Conservation (phyloP, 2,888 invertebrate genomes). For the Aleiodes testaceus region DNA sequence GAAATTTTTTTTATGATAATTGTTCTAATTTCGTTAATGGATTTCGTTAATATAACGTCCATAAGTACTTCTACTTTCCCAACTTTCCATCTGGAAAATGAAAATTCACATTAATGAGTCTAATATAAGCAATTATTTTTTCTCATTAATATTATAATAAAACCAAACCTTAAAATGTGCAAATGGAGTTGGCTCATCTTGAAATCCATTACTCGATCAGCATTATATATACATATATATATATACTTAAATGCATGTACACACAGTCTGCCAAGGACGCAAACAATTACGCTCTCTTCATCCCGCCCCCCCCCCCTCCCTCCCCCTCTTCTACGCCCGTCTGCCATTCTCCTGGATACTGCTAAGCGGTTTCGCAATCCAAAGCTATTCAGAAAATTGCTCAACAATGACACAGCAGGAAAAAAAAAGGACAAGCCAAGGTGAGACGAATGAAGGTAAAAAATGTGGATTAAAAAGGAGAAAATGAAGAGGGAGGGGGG, state of each 20-base stretch:
- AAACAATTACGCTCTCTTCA: conserved; percentile 31
- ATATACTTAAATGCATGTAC: not conserved
- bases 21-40: conserved; percentile 34
- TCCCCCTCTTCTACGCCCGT: not conserved
- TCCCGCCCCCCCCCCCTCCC: not conserved
- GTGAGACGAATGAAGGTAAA: conserved; percentile 4
- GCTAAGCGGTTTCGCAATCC: conserved; percentile 53
- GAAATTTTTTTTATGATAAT: conserved; percentile 29
- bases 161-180: conserved; percentile 10
- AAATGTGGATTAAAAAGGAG: conserved; percentile 14
- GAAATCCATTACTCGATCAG: conserved; percentile 45
- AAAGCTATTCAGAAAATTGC: conserved; percentile 51
- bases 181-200: conserved; percentile 27
- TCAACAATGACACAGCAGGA: conserved; percentile 55
- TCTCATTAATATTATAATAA: conserved; percentile 24
- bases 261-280: conserved; percentile 3
- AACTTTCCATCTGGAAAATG: not conserved
- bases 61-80: too few relatives aligned
- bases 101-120: conserved; percentile 13
- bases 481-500: conserved; percentile 5
- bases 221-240: not conserved
- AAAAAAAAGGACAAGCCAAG: conserved; percentile 15
- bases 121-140: conserved; percentile 26
- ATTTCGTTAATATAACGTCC: conserved; percentile 23
- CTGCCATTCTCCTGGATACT: conserved; percentile 33